Evolutionary conservation across 2,888 invertebrate species (phyloP).

Genomic region (Amphimallon solstitiale): DNA sequence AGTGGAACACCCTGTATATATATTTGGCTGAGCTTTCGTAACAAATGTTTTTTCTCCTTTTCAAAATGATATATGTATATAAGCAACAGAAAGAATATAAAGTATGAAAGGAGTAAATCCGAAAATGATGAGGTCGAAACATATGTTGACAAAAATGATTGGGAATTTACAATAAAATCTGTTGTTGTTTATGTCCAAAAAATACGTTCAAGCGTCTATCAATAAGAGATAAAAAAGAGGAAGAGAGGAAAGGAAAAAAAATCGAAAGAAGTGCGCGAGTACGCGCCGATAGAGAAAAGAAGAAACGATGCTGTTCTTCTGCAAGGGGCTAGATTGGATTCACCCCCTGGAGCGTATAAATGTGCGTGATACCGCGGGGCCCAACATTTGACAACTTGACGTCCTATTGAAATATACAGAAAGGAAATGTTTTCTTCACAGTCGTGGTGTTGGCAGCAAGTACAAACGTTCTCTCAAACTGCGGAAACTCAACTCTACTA

Average conservation of each 20-base stretch:
- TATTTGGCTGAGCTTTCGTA: too few species aligned
- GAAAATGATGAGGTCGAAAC: background rate
- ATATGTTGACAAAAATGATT: constrained; percentile 34
- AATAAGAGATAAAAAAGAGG: constrained; percentile 37
- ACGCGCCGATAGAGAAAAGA: constrained; percentile 11
- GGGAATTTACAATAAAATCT: constrained; percentile 31
- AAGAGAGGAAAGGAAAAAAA: background rate
- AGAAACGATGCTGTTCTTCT: constrained; percentile 40
- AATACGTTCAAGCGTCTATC: constrained; percentile 34
- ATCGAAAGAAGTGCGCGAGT: background rate
- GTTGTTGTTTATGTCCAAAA: constrained; percentile 35
- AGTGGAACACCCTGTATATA: too few species aligned
- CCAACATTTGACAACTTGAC: constrained; percentile 56
- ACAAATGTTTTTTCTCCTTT: too few species aligned
- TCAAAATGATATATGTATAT: too few species aligned
- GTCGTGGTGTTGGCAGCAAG: constrained; percentile 55
- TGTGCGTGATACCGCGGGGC: constrained; percentile 50
- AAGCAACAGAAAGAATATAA: background rate
- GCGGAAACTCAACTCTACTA: constrained; percentile 52
- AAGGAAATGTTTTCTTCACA: constrained; percentile 56
- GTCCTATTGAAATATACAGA: constrained; percentile 55
- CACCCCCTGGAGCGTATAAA: constrained; percentile 48
- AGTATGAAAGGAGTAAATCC: background rate
- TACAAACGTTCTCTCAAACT: constrained; percentile 49
- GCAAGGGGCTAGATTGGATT: constrained; percentile 48